Evolutionary conservation across 2,888 invertebrate species (phyloP).

Genomic region (Tortrix viridana): DNA sequence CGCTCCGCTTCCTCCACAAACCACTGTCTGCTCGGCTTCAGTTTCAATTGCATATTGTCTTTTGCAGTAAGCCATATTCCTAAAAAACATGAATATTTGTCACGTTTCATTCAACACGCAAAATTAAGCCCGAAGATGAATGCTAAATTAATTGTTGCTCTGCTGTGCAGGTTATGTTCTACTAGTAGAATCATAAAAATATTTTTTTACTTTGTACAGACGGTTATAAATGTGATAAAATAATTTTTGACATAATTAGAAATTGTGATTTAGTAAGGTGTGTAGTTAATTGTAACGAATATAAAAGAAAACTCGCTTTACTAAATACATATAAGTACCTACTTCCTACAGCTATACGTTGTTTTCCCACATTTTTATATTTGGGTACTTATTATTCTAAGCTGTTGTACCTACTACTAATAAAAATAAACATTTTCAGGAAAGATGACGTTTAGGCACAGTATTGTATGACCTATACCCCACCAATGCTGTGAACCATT

Average conservation of each 20-base stretch:
- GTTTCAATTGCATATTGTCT: too few relatives aligned
- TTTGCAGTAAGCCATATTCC: too few relatives aligned
- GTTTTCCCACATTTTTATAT: slow-evolving; percentile 79
- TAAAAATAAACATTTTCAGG: slow-evolving; percentile 67
- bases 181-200: slow-evolving; percentile 75
- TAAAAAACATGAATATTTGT: slow-evolving; percentile 11
- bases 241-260: slow-evolving; percentile 81
- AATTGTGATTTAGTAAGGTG: slow-evolving; percentile 82
- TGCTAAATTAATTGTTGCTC: slow-evolving; percentile 54
- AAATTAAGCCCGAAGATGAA: slow-evolving; percentile 43
- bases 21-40: neutral
- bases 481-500: slow-evolving; percentile 84
- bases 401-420: slow-evolving; percentile 74
- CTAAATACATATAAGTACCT: slow-evolving; percentile 68
- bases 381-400: slow-evolving; percentile 79
- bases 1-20: neutral
- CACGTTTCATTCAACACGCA: slow-evolving; percentile 44
- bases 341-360: slow-evolving; percentile 69
- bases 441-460: slow-evolving; percentile 75
- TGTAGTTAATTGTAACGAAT: slow-evolving; percentile 69
- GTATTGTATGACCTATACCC: slow-evolving; percentile 80
- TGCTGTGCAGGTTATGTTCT: slow-evolving; percentile 70
- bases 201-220: slow-evolving; percentile 84
- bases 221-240: slow-evolving; percentile 82
- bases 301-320: slow-evolving; percentile 73